Evolutionary conservation across 2,113 vertebrate genomes (phyloP).

Genomic region (Danio rerio): GRCz12tu NC_133179.1:26057501-26058000

Average conservation of each 20-base stretch:
- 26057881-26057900: no score
- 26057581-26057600: background rate
- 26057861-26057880: no score
- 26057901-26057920: no score
- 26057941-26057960: no score
- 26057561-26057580: background rate
- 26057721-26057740: constrained; percentile 42
- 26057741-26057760: background rate
- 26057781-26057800: background rate
- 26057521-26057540: constrained; percentile 19
- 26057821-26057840: no score
- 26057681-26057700: constrained; percentile 75
- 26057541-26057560: constrained; percentile 26
- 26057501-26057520: constrained; percentile 37
- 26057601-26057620: background rate
- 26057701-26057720: constrained; percentile 62
- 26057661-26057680: constrained; percentile 51
- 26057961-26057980: no score
- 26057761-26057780: constrained; percentile 7
- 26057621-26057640: constrained; percentile 5
- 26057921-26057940: no score
- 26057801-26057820: no score
- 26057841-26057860: no score
- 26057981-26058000: no score
- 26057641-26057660: constrained; percentile 47